Conservation (phyloP, 2,888 invertebrate species). For the Leucophenga maculata region DNA sequence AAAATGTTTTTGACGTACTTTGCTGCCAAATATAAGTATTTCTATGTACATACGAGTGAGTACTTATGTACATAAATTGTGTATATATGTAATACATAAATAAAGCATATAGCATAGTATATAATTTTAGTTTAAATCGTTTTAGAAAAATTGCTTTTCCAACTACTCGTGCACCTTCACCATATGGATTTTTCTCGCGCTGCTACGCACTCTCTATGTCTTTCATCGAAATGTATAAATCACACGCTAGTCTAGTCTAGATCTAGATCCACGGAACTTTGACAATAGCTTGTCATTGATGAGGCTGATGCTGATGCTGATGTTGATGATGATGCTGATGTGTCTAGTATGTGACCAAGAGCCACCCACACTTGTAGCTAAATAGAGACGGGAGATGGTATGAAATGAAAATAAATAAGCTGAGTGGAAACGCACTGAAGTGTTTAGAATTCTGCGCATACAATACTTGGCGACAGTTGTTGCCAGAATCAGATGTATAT, state of each 20-base stretch:
- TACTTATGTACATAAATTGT: no score
- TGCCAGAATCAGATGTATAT: not conserved
- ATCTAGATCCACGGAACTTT: not conserved
- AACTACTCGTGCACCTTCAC: not conserved
- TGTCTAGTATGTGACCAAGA: not conserved
- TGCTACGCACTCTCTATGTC: not conserved
- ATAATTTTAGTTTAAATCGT: not conserved
- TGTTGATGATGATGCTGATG: not conserved
- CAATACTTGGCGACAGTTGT: conserved; percentile 20
- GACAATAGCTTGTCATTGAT: conserved; percentile 22
- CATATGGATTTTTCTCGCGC: not conserved
- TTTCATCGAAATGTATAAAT: not conserved
- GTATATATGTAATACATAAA: no score
- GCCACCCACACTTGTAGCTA: not conserved
- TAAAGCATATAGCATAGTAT: not conserved
- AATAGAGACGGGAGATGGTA: no score
- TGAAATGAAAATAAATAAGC: not conserved
- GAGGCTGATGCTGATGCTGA: conserved; percentile 15
- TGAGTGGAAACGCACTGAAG: not conserved
- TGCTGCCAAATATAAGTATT: not conserved
- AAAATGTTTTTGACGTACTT: conserved; percentile 7
- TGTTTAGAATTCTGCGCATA: not conserved
- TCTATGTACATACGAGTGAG: no score
- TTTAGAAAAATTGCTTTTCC: not conserved
- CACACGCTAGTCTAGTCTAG: conserved; percentile 4